These are phyloP conservation scores for Agriopis marginaria DNA, from an alignment of 2,888 invertebrate species.

Conservation along the genomic window DNA sequence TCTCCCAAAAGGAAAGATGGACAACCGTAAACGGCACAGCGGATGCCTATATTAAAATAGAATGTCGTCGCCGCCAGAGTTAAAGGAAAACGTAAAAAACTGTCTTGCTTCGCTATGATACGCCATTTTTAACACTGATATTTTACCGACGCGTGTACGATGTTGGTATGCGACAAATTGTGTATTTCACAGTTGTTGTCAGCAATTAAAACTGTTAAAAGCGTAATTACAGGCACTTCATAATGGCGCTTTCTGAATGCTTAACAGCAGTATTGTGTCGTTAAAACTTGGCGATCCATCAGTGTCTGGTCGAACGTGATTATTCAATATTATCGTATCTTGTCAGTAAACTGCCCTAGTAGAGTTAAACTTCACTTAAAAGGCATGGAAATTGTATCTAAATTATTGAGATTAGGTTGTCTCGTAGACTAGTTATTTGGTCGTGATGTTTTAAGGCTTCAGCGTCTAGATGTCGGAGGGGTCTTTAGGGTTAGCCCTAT, in stretches of 20 bases:
- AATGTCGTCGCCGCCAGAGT: slow-evolving; percentile 54
- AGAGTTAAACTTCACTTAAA: slow-evolving; percentile 52
- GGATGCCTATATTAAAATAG: slow-evolving; percentile 73
- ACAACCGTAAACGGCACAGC: slow-evolving; percentile 66
- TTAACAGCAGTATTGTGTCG: slow-evolving; percentile 44
- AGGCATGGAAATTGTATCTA: slow-evolving; percentile 57
- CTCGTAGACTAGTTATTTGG: slow-evolving; percentile 39
- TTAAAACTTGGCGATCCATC: slow-evolving; percentile 45
- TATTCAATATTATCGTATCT: slow-evolving; percentile 57
- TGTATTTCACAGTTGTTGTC: slow-evolving; percentile 40
- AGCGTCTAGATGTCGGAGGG: slow-evolving; percentile 43
- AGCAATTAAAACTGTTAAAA: slow-evolving; percentile 40
- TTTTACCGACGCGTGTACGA: slow-evolving; percentile 30
- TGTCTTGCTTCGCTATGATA: slow-evolving; percentile 39
- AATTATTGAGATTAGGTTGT: slow-evolving; percentile 56
- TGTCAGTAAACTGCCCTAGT: slow-evolving; percentile 42
- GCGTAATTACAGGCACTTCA: slow-evolving; percentile 45
- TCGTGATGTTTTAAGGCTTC: slow-evolving; percentile 48
- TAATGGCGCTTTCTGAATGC: slow-evolving; percentile 36
- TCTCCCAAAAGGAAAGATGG: slow-evolving; percentile 74
- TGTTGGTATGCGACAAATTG: slow-evolving; percentile 45
- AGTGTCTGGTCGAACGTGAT: slow-evolving; percentile 49
- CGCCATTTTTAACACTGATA: slow-evolving; percentile 37
- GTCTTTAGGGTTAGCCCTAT: slow-evolving; percentile 1
- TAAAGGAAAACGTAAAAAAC: slow-evolving; percentile 48